phyloP scores from a whole-genome alignment of 2,888 invertebrate species.

The Nephrocerus scutellatus region DNA sequence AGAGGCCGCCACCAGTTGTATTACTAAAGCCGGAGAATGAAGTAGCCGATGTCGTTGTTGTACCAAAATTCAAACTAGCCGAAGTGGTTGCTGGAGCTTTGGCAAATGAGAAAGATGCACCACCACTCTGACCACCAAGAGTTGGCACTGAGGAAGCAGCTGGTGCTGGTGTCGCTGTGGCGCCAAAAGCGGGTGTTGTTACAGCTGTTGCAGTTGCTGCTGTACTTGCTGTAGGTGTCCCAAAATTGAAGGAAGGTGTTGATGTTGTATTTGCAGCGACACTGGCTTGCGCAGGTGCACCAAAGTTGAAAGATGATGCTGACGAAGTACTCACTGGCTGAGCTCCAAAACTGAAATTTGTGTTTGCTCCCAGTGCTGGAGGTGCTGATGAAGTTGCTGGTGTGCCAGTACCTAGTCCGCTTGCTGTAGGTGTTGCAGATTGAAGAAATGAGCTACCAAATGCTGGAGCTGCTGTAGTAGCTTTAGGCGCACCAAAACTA shows the following conservation, averaged over 20 bases:
- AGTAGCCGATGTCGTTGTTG: conserved; percentile 37
- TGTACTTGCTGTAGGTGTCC: conserved; percentile 18
- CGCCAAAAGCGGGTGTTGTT: conserved; percentile 6
- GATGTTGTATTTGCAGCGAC: conserved; percentile 7
- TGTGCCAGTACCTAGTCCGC: conserved; percentile 16
- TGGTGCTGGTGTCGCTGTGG: conserved; percentile 10
- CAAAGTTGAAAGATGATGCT: conserved; percentile 27
- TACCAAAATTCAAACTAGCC: conserved; percentile 40
- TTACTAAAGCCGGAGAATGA: conserved; percentile 22
- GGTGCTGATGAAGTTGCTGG: conserved; percentile 5
- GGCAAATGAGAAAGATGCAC: conserved; percentile 30
- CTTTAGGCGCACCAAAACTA: conserved; percentile 25
- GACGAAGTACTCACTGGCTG: too few relatives aligned
- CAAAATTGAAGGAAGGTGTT: not conserved
- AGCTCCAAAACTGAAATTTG: too few relatives aligned
- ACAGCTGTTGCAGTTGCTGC: conserved; percentile 19
- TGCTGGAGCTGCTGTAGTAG: conserved; percentile 22
- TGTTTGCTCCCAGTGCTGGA: conserved; percentile 8
- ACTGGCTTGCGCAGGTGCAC: conserved; percentile 15
- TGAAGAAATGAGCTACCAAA: conserved; percentile 20
- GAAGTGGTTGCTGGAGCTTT: conserved; percentile 33
- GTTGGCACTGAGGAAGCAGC: conserved; percentile 23
- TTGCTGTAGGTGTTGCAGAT: not conserved
- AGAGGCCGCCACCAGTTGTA: conserved; percentile 29
- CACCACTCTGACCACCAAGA: conserved; percentile 22